These are phyloP conservation scores for Erebia palarica DNA, from an alignment of 2,888 invertebrate genomes.

Conservation along the genomic window DNA sequence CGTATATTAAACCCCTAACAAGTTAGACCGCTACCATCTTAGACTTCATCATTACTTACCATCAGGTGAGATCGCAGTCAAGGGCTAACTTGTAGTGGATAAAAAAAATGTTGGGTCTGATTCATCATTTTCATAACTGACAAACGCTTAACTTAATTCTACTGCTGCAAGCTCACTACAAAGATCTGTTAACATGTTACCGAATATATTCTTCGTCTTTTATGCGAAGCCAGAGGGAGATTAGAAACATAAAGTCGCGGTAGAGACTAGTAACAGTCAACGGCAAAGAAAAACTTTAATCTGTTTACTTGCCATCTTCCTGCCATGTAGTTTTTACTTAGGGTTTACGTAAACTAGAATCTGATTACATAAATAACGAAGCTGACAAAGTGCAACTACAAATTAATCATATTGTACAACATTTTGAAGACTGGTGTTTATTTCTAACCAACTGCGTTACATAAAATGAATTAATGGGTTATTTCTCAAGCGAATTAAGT, in stretches of 20 bases:
- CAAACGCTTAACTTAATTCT: too few relatives aligned
- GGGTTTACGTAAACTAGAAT: slow-evolving; percentile 27
- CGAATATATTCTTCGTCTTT: neutral
- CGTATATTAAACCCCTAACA: too few relatives aligned
- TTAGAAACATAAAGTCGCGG: neutral
- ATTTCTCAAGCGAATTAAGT: too few relatives aligned
- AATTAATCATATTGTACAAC: slow-evolving; percentile 18
- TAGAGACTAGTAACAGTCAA: neutral
- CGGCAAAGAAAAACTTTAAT: slow-evolving; percentile 8
- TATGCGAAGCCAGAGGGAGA: neutral
- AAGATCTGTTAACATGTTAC: neutral
- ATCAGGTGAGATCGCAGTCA: too few relatives aligned
- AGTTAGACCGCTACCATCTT: too few relatives aligned
- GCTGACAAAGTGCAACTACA: slow-evolving; percentile 29
- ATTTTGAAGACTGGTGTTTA: neutral
- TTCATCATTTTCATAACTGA: too few relatives aligned
- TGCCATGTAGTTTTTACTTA: slow-evolving; percentile 16
- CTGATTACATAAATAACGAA: slow-evolving; percentile 26
- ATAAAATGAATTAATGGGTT: neutral
- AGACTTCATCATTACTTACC: too few relatives aligned
- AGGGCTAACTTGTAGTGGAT: too few relatives aligned
- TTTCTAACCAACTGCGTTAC: neutral
- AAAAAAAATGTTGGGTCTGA: too few relatives aligned
- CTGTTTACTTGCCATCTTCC: slow-evolving; percentile 8
- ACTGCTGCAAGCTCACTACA: neutral